Percentiles rank a stretch among this genome's conserved stretches.
Conservation (phyloP, 2,888 invertebrate species). For the Sinotaia quadrata region DNA sequence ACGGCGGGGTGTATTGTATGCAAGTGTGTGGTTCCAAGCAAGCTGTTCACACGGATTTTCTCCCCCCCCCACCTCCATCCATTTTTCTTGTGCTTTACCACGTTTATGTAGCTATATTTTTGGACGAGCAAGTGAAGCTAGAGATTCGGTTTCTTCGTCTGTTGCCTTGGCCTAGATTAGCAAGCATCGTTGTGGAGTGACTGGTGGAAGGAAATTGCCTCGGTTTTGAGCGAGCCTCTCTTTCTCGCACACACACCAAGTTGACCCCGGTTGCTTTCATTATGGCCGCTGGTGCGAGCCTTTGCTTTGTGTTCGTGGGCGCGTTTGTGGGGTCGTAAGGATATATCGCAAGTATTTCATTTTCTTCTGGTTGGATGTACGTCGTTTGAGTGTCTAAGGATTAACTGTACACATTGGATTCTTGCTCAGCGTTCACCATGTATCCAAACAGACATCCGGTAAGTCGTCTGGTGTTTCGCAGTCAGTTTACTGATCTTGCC, state of each 20-base stretch:
- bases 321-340: conserved; percentile 16
- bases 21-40: conserved; percentile 58
- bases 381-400: neutral
- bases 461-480: conserved; percentile 43
- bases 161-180: conserved; percentile 22
- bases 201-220: conserved; percentile 22
- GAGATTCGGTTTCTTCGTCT: neutral
- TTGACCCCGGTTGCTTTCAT: conserved; percentile 26
- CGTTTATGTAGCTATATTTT: conserved; percentile 10
- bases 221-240: conserved; percentile 27
- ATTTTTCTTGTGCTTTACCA: conserved; percentile 16
- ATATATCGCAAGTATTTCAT: conserved; percentile 2
- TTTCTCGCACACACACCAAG: conserved; percentile 25
- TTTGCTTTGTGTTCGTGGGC: conserved; percentile 17
- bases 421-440: conserved; percentile 44
- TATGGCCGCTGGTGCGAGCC: conserved; percentile 21
- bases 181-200: conserved; percentile 14
- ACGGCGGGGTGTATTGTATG: conserved; percentile 61
- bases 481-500: too few species aligned
- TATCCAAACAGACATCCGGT: conserved; percentile 68
- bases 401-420: conserved; percentile 4
- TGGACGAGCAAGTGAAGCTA: conserved; percentile 11
- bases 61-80: conserved; percentile 8
- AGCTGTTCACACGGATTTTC: conserved; percentile 44
- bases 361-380: conserved; percentile 9